A percentile compares a stretch with the other conserved stretches of the same genome.
These are phyloP conservation scores for Gyps fulvus DNA, from an alignment of 2,113 vertebrate genomes.

Conservation along the genomic window DNA sequence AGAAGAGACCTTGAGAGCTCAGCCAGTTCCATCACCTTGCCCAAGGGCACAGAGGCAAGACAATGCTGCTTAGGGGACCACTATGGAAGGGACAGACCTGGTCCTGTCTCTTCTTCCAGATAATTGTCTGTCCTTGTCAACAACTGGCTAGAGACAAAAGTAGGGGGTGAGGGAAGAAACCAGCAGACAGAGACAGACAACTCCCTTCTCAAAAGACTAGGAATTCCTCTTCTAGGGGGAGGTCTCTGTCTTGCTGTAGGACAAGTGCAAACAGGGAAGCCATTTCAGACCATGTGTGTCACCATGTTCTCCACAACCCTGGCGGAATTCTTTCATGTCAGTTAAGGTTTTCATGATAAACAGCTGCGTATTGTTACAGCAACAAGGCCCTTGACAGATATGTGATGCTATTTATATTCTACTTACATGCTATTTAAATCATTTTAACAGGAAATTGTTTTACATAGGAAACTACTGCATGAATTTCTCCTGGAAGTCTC, in stretches of 20 bases:
- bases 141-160: not conserved
- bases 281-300: not conserved
- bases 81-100: not conserved
- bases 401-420: conserved; percentile 20
- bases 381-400: not conserved
- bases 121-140: not conserved
- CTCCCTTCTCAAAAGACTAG: not conserved
- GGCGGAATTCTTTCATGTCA: not conserved
- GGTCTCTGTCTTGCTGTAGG: not conserved
- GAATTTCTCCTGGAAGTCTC: conserved; percentile 21
- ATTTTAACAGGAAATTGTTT: conserved; percentile 20
- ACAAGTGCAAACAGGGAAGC: not conserved
- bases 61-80: accelerated
- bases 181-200: not conserved
- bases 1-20: not conserved
- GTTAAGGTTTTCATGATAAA: not conserved
- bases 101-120: not conserved
- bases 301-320: not conserved
- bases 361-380: not conserved
- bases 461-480: conserved; percentile 20
- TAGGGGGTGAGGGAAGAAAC: accelerated
- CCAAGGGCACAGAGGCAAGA: not conserved
- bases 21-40: not conserved
- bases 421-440: conserved; percentile 23
- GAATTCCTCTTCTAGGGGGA: not conserved